These are phyloP conservation scores for Clarias macrocephalus DNA, from an alignment of 2,113 vertebrate genomes.

Conservation along the genomic window DNA sequence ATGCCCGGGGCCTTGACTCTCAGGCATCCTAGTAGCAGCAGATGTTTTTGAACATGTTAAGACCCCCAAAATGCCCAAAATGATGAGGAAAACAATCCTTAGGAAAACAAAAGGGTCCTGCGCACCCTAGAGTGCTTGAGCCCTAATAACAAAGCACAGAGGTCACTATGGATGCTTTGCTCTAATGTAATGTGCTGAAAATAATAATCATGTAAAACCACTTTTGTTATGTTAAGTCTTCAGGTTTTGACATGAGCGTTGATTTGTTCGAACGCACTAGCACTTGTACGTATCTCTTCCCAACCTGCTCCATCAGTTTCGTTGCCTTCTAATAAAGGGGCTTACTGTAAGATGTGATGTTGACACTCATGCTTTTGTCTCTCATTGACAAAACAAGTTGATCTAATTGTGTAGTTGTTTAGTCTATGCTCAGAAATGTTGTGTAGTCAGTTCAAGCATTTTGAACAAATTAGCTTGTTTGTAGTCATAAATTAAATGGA, in stretches of 20 bases:
- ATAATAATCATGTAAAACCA: constrained; percentile 42
- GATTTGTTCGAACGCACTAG: neutral
- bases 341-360: neutral
- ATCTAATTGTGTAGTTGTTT: constrained; percentile 75
- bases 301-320: constrained; percentile 2
- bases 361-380: constrained; percentile 44
- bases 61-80: too few relatives aligned
- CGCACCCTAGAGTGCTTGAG: too few relatives aligned
- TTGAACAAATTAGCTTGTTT: constrained; percentile 64
- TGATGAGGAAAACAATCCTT: too few relatives aligned
- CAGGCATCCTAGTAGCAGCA: too few relatives aligned
- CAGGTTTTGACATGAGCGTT: neutral
- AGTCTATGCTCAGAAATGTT: constrained; percentile 59
- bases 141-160: constrained; percentile 53
- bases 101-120: too few relatives aligned
- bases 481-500: constrained; percentile 57
- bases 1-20: too few relatives aligned
- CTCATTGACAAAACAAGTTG: constrained; percentile 66
- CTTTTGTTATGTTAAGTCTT: neutral
- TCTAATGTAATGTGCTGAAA: constrained; percentile 63
- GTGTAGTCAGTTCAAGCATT: constrained; percentile 61
- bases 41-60: too few relatives aligned
- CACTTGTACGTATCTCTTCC: neutral
- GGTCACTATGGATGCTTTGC: constrained; percentile 51
- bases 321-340: too few relatives aligned